Conservation (phyloP, 1,140 invertebrate species). For the Polyergus mexicanus region DNA sequence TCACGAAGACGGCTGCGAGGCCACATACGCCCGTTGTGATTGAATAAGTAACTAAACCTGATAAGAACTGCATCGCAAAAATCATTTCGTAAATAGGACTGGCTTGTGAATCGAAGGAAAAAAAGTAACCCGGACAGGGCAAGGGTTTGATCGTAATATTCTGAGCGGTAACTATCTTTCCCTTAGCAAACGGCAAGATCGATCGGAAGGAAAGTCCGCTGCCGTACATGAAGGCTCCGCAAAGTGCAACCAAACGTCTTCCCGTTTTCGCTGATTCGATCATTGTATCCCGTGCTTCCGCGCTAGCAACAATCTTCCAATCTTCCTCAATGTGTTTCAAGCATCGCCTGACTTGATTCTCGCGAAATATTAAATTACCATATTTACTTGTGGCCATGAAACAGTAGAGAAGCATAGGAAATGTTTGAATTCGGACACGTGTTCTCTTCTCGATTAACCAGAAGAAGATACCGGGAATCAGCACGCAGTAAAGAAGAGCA, state of each 20-base stretch:
- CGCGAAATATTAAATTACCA: constrained; percentile 64
- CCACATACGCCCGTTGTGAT: constrained; percentile 64
- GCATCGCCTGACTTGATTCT: constrained; percentile 69
- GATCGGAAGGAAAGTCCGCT: constrained; percentile 76
- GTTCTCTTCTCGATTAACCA: constrained; percentile 19
- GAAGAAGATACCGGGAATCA: constrained; percentile 25
- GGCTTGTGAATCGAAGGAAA: constrained; percentile 63
- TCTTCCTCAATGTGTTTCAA: constrained; percentile 72
- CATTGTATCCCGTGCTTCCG: not conserved
- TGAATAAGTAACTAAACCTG: constrained; percentile 70
- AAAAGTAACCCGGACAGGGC: constrained; percentile 68
- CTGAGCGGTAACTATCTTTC: not conserved
- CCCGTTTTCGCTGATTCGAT: constrained; percentile 61
- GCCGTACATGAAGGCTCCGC: constrained; percentile 76
- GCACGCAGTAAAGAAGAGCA: not conserved
- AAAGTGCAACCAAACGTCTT: constrained; percentile 67
- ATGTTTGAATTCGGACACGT: constrained; percentile 46
- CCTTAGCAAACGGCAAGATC: constrained; percentile 71
- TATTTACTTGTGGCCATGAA: constrained; percentile 75
- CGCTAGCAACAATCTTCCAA: constrained; percentile 62
- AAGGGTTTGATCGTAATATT: constrained; percentile 53
- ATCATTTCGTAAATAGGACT: constrained; percentile 72
- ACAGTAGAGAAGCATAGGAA: constrained; percentile 72
- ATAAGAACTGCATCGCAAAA: constrained; percentile 67
- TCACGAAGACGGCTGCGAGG: constrained; percentile 67